Percentiles rank a stretch among this genome's conserved stretches.
Conservation (phyloP, 30 jellyfish, hydroid and myxozoan genomes). For the Catostylus mosaicus region DNA sequence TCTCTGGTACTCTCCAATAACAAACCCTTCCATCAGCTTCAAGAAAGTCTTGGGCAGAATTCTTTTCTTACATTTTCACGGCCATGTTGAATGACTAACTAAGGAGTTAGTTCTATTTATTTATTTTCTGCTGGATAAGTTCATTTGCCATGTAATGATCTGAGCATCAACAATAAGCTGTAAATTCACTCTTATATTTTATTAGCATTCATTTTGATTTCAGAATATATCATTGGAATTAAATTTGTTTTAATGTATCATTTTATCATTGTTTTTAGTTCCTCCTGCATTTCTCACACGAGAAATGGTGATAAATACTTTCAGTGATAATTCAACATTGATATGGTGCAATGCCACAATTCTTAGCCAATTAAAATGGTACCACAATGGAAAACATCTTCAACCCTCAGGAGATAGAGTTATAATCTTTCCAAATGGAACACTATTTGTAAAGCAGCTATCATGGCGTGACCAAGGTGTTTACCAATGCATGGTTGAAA, state of each 20-base stretch:
- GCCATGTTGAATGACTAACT: too few relatives aligned
- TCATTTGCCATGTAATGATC: too few relatives aligned
- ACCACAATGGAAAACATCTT: slow-evolving; percentile 65
- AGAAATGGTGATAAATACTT: slow-evolving; percentile 40
- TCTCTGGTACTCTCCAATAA: too few relatives aligned
- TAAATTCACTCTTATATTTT: not conserved
- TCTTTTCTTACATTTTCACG: too few relatives aligned
- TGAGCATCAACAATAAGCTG: too few relatives aligned
- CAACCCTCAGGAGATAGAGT: slow-evolving; percentile 29
- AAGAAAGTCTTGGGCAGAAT: too few relatives aligned
- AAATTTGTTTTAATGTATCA: not conserved
- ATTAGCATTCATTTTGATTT: not conserved
- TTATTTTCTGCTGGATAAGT: too few relatives aligned
- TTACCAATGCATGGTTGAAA: slow-evolving; percentile 80
- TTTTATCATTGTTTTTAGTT: slow-evolving; percentile 17
- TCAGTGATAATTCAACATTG: slow-evolving; percentile 82
- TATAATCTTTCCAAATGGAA: slow-evolving; percentile 42
- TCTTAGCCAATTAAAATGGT: slow-evolving; percentile 68
- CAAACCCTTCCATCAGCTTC: too few relatives aligned
- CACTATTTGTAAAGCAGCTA: slow-evolving; percentile 46
- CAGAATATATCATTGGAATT: not conserved
- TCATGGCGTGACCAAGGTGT: slow-evolving; percentile 85
- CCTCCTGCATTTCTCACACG: slow-evolving; percentile 58
- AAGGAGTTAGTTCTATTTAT: too few relatives aligned
- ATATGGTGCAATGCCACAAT: slow-evolving; percentile 77